Conservation (phyloP, 2,888 invertebrate genomes). For the Ceratothoa steindachneri region DNA sequence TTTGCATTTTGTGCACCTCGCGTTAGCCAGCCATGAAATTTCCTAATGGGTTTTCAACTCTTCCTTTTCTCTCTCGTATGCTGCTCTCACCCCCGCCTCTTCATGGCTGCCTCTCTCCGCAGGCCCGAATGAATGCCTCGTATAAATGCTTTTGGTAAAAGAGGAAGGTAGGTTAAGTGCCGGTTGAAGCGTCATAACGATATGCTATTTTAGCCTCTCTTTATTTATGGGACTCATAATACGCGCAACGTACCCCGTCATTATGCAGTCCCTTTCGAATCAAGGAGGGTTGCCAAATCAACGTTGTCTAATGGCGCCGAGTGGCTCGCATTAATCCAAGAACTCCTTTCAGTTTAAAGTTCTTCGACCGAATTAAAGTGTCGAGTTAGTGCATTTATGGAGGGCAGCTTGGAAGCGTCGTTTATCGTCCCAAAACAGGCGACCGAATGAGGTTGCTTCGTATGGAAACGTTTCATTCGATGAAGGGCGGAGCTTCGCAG, state of each 20-base stretch:
- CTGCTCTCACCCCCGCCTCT: too few species aligned
- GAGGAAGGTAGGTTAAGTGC: conserved; percentile 7
- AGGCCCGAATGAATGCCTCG: not conserved
- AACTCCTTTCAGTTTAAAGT: not conserved
- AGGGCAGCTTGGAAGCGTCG: too few species aligned
- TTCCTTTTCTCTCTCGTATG: not conserved
- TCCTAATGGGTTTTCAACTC: not conserved
- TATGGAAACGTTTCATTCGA: not conserved
- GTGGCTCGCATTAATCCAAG: not conserved
- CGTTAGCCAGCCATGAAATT: not conserved
- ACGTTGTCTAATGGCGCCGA: too few species aligned
- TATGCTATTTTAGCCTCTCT: conserved; percentile 2
- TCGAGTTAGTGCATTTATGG: not conserved
- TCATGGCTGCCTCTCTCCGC: too few species aligned
- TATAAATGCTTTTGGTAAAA: not conserved
- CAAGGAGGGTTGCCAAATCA: too few species aligned
- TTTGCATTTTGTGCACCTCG: not conserved
- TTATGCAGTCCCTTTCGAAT: not conserved
- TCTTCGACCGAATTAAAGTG: not conserved
- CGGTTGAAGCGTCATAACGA: conserved; percentile 12
- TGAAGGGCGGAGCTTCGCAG: not conserved
- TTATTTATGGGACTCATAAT: conserved; percentile 5
- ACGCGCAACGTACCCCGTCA: not conserved
- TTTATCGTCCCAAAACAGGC: too few species aligned
- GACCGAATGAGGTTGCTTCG: too few species aligned